Base-by-base conservation (phyloP, 2,797 vertebrate genomes). In the Cossypha niveicapilla region DNA sequence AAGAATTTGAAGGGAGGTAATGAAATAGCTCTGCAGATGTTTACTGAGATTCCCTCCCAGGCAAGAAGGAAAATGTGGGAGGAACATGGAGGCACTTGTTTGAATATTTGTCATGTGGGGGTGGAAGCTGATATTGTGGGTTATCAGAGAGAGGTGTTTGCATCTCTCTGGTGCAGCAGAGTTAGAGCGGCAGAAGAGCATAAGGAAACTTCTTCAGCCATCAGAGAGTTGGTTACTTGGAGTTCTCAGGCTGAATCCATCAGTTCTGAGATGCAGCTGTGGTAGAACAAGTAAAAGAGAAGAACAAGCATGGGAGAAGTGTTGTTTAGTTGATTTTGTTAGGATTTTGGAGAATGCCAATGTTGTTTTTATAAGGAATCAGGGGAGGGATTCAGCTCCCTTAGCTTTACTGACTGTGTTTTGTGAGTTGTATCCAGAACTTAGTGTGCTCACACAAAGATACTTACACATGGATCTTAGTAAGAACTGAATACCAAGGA, bases 41-140 rank as follows among this genome's bases (percentile, higher is more conserved):
- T 95, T 87, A 50, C 66, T 74, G 72, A 71, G 35, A 70, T 92
- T 91, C 62, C 77, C 83, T 93, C 73, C 56, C 90, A 94, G 80
- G 92, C 90, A 51, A 28, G 74, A 76, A 92, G 51, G 62, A 84
- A 57, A n/a, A 51, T 66, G 93, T 94, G 63, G 91, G 95, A 93
- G 79, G 88, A 93, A 90, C 56, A 53, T 32, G 79, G 89, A 88
- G 70, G 62, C 71, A 18, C 56, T 94, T 82, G 66, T 73, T 81
- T 84, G 88, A 96, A 72, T 93, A 88, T 95, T 93, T 93, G 90
- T 94, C 73, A 18, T 4, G 6, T 82, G 90, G 77, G 7, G 93
- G 88, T 71, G 56, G 88, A 81, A 62, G 56, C 83, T 84, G 66
- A 45, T 90, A 28, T 19, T 41, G 70, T 73, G 62, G 47, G 27